Evolutionary conservation across 2,888 invertebrate species (phyloP).

Genomic region (Pherbina coryleti): DNA sequence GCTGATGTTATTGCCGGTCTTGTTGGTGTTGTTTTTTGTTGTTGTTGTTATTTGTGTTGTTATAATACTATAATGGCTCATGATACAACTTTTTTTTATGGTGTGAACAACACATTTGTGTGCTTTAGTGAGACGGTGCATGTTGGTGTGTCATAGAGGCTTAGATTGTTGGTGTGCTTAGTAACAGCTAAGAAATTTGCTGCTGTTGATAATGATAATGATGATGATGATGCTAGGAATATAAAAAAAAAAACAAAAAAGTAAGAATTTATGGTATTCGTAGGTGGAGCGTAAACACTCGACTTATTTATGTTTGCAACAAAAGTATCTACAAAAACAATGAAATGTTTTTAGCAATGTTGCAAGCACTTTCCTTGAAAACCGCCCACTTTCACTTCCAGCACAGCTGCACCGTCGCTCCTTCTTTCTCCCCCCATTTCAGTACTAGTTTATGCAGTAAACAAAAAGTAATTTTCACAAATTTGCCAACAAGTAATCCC

Average conservation of each 20-base stretch:
- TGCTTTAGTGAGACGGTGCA: not conserved
- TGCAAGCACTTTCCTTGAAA: not conserved
- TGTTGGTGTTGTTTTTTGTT: not conserved
- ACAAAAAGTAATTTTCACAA: slow-evolving; percentile 68
- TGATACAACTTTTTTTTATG: slow-evolving; percentile 15
- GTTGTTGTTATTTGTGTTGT: not conserved
- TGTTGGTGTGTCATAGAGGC: not conserved
- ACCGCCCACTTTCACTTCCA: not conserved
- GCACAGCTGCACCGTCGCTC: too few relatives aligned
- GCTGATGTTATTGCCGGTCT: too few relatives aligned
- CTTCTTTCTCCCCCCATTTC: not conserved
- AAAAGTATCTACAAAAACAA: not conserved
- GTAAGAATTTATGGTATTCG: slow-evolving; percentile 39
- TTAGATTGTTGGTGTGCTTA: not conserved
- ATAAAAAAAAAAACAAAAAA: slow-evolving; percentile 9
- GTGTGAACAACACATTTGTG: slow-evolving; percentile 24
- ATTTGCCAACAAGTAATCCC: slow-evolving; percentile 66
- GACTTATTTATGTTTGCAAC: slow-evolving; percentile 55
- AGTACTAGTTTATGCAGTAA: slow-evolving; percentile 52
- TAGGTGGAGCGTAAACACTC: slow-evolving; percentile 43
- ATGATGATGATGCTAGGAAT: slow-evolving; percentile 4
- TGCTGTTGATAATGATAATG: not conserved
- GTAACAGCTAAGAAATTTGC: not conserved
- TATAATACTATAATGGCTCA: slow-evolving; percentile 10
- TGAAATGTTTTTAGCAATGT: not conserved